Conservation (phyloP, 23 tunicate species). For the Styela clava region DNA sequence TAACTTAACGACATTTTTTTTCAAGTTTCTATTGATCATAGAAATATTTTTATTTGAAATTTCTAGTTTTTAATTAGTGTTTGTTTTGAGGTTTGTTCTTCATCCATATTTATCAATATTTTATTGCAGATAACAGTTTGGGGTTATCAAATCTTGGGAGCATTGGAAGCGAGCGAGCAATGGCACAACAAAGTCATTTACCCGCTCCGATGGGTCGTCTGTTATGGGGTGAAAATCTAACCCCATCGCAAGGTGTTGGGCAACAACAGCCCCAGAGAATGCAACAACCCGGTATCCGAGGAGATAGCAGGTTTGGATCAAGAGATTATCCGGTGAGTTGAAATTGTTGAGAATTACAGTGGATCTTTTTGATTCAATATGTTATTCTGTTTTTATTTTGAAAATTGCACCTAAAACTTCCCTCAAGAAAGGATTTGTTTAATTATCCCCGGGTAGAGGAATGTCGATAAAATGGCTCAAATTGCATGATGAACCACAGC, state of each 20-base stretch:
- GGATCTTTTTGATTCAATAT: no score
- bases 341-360: no score
- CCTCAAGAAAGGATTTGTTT: no score
- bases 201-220: neutral
- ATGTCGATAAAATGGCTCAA: no score
- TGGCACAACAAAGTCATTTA: slow-evolving; percentile 33
- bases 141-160: slow-evolving; percentile 60
- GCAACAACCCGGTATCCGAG: neutral
- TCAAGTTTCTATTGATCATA: neutral
- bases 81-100: neutral
- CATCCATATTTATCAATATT: neutral
- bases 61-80: neutral
- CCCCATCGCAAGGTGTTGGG: neutral
- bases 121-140: slow-evolving; percentile 34
- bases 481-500: no score
- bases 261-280: neutral
- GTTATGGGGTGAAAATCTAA: slow-evolving; percentile 1
- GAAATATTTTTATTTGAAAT: neutral
- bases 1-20: neutral
- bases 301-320: neutral
- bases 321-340: neutral
- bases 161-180: slow-evolving; percentile 76
- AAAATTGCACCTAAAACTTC: no score
- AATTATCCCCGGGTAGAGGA: no score
- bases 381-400: no score